Base-by-base conservation (phyloP, 2,113 vertebrate species). In the Numenius arquata region DNA sequence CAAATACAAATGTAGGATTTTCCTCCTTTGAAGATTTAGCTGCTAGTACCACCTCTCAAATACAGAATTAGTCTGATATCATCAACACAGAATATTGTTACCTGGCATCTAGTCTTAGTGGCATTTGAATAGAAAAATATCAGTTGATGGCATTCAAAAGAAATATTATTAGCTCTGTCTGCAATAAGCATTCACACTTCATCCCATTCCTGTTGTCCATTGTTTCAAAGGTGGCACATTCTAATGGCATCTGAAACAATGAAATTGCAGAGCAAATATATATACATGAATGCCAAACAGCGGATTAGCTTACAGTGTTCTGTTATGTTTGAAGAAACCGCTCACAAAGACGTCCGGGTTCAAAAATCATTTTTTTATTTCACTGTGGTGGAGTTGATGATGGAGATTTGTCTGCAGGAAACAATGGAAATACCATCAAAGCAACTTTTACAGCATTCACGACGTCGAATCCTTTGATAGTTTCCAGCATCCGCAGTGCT, bases 181-280 rank as follows among this genome's bases (percentile, higher is more conserved):
- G 87, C 94, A 95, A 30, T 92, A 85, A 85, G 63, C 93, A 85
- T 97, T 53, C 94, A 56, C 92, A 45, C 81, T 90, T 85, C 94
- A 94, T 97, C 66, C 71, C 91, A 96, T 97, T 80, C 86, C 62
- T 75, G 84, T 91, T 67, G 88, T 94, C 85, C 95, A 96, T 97
- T 97, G 96, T 96, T 97, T 97, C 95, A 94, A 97, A 93, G 94
- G 91, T 92, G 91, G 67, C 91, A 68, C 89, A 9, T 92, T 91
- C 85, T 76, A 90, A 91, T 96, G 86, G 79, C 95, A 93, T 96
- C 95, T 95, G 82, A 96, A 97, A 97, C 94, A 96, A 97, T 96
- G 95, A 89, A 93, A 75, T 86, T 85, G 93, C 93, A 96, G 95
- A 96, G 92, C 93, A 95, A 96, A 97, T 96, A 95, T 2, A 92